Base-by-base conservation (phyloP, 2,888 invertebrate species). In the Eupeodes luniger region DNA sequence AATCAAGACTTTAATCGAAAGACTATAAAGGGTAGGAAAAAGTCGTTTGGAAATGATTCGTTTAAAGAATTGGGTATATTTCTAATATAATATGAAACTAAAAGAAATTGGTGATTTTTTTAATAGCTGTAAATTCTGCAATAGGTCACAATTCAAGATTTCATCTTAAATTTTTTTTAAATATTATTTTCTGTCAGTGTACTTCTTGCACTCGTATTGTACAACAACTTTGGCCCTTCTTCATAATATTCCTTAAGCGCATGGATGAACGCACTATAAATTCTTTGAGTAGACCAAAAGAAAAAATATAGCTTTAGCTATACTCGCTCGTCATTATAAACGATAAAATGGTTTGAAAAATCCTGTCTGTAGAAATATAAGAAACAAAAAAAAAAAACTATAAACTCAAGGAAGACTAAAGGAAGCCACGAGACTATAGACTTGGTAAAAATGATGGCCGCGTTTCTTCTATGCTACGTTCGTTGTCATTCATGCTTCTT, bases 231-330 rank as follows among this genome's bases (percentile, higher is more conserved):
- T 82, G 76, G 40, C 49, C 57, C 40, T n/a, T 34, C 64, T 61
- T 55, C 2, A 51, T 27, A 66, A 59, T 27, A 27, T 64, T 49
- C 14, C 12, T 5, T 12, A 34, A 16, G 10, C 16, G 34, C 82
- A 82, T 69, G 62, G 75, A 70, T 80, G 57, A 70, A 77, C 80
- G 76, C 72, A 80, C 83, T 47, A 77, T 55, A 64, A 76, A 76
- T 61, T 80, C 69, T 19, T 36, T 16, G 64, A 61, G 51, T 67
- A n/a, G 72, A 72, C 64, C 49, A 51, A 49, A 51, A 49, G 19
- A 44, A 61, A 61, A 51, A 49, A 61, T 36, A 11, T 34, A 27
- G 3, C 70, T 51, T 61, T 55, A 16, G 16, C 2, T 5, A 59
- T 6, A 59, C 3, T 16, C 61, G 51, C 14, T 51, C 51, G 5